These are phyloP conservation scores for Drosophila neocordata DNA, from an alignment of 1,140 invertebrate genomes.

Conservation along the genomic window DNA sequence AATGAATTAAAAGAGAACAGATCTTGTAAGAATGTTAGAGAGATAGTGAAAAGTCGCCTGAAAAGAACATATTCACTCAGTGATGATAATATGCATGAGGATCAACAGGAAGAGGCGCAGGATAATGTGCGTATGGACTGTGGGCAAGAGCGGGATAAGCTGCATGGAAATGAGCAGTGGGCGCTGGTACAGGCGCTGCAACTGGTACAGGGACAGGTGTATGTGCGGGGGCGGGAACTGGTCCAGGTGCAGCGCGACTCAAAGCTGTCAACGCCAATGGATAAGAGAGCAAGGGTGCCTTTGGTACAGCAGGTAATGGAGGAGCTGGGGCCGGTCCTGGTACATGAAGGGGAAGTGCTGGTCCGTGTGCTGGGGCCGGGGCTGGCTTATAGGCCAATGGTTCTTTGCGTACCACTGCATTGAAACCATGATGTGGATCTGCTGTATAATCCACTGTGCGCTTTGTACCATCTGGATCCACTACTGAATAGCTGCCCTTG, in stretches of 20 bases:
- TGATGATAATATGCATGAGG: constrained; percentile 70
- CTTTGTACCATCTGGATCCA: constrained; percentile 87
- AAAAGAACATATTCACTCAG: constrained; percentile 24
- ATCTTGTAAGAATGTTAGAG: constrained; percentile 29
- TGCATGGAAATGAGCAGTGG: constrained; percentile 70
- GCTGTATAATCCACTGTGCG: constrained; percentile 87
- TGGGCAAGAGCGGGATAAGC: constrained; percentile 74
- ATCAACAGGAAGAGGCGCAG: constrained; percentile 45
- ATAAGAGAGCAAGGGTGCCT: constrained; percentile 61
- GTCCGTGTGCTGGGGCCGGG: constrained; percentile 57
- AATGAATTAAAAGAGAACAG: constrained; percentile 30
- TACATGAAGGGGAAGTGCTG: constrained; percentile 26
- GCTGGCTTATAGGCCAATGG: constrained; percentile 77
- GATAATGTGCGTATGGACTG: constrained; percentile 68
- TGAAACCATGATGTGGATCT: constrained; percentile 83
- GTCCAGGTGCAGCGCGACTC: constrained; percentile 48
- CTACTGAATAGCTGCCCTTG: constrained; percentile 86
- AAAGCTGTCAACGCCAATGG: constrained; percentile 50
- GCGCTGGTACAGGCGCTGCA: constrained; percentile 42
- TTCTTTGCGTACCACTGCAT: constrained; percentile 83
- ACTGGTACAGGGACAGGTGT: constrained; percentile 46
- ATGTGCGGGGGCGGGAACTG: constrained; percentile 46
- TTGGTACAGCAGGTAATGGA: constrained; percentile 59
- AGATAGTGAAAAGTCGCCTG: constrained; percentile 1
- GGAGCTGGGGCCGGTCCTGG: constrained; percentile 69